Percentiles rank a stretch among this genome's conserved stretches.
Evolutionary conservation across 2,113 vertebrate genomes (phyloP).

Genomic region (Silurus asotus): DNA sequence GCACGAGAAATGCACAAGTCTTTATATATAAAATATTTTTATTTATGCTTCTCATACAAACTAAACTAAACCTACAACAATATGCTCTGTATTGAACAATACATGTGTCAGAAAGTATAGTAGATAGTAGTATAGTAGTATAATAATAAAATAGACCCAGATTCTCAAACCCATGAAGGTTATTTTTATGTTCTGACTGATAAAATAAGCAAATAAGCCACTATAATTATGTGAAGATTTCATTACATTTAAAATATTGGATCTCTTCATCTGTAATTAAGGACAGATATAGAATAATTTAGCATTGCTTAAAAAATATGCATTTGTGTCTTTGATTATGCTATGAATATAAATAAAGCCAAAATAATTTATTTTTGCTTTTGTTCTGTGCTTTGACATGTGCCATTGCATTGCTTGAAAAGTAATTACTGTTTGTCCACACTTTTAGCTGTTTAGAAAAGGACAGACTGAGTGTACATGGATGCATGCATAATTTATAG

Average conservation of each 20-base stretch:
- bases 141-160: not conserved
- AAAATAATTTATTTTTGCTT: constrained; percentile 10
- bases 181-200: not conserved
- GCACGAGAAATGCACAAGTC: not conserved
- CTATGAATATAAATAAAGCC: constrained; percentile 29
- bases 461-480: constrained; percentile 35
- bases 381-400: not conserved
- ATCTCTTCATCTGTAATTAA: not conserved
- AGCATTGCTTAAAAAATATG: not conserved
- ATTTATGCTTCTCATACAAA: not conserved
- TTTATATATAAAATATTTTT: not conserved
- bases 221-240: not conserved
- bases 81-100: not conserved
- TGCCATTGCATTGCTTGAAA: constrained; percentile 10
- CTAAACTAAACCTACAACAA: not conserved
- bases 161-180: not conserved
- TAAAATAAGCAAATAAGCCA: not conserved
- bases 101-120: not conserved
- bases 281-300: not conserved
- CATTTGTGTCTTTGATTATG: constrained; percentile 8
- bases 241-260: not conserved
- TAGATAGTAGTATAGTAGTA: not conserved
- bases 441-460: constrained; percentile 30
- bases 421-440: constrained; percentile 31
- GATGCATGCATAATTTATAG: constrained; percentile 49